phyloP scores from a whole-genome alignment of 2,888 invertebrate genomes.

The Lycocerus yunnanus region DNA sequence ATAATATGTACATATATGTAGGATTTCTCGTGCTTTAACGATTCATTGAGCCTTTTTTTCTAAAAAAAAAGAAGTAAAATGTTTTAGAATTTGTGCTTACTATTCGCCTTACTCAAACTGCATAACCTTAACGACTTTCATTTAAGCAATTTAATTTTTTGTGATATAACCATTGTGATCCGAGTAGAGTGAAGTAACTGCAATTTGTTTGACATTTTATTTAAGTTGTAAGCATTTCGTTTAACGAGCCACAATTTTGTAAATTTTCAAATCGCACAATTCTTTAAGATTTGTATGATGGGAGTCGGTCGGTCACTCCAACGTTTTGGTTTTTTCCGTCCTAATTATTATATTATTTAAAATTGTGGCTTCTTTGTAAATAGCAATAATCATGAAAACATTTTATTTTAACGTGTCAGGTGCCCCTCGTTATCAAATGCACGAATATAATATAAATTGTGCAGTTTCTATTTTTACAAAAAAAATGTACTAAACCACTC shows the following conservation, averaged over 20 bases:
- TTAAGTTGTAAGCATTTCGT: neutral
- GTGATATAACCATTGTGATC: constrained; percentile 31
- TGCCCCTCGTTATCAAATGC: neutral
- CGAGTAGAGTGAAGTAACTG: constrained; percentile 20
- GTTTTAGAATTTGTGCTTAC: constrained; percentile 24
- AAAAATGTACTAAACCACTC: constrained; percentile 6
- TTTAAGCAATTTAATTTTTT: constrained; percentile 15
- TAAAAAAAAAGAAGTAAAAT: constrained; percentile 5
- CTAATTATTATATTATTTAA: neutral
- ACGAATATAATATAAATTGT: neutral
- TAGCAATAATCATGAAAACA: neutral
- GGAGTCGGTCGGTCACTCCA: neutral
- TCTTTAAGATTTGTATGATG: neutral
- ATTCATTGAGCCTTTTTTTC: constrained; percentile 16
- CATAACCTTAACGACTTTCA: neutral
- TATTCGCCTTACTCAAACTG: constrained; percentile 17
- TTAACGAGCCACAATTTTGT: neutral
- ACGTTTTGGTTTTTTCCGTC: neutral
- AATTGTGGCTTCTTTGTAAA: neutral
- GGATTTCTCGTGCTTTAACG: neutral
- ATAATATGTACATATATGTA: neutral
- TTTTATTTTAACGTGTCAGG: neutral
- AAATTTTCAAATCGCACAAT: neutral
- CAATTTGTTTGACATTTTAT: constrained; percentile 9
- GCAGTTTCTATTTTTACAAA: constrained; percentile 26